Conservation (phyloP, 2,888 invertebrate species). For the Drosophila yooni region DNA sequence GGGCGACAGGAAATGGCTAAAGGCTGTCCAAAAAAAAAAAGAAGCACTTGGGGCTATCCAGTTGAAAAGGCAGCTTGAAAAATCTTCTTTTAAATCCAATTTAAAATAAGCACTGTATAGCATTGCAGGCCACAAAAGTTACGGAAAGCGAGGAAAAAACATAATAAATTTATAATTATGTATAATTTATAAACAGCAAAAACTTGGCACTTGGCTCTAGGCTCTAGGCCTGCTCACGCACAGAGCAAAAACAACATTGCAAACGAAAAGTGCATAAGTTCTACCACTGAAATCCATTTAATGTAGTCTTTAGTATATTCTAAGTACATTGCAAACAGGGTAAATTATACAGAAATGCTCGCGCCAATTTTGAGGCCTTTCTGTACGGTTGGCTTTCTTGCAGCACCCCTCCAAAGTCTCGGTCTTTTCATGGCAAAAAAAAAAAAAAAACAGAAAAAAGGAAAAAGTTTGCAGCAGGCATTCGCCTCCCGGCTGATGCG, state of each 20-base stretch:
- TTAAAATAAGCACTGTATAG: constrained; percentile 18
- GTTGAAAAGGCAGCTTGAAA: constrained; percentile 32
- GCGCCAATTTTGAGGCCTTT: constrained; percentile 69
- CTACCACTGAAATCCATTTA: constrained; percentile 58
- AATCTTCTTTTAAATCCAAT: constrained; percentile 30
- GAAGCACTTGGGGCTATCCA: constrained; percentile 14
- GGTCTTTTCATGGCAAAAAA: constrained; percentile 39
- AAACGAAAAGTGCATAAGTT: constrained; percentile 71
- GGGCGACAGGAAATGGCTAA: constrained; percentile 71
- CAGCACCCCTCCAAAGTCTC: constrained; percentile 58
- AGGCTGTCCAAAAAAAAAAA: constrained; percentile 35
- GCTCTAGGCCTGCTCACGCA: constrained; percentile 31
- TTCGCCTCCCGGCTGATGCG: constrained; percentile 57
- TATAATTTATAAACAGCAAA: constrained; percentile 51
- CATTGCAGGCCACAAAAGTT: constrained; percentile 21
- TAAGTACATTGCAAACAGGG: constrained; percentile 36
- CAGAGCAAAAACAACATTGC: constrained; percentile 54
- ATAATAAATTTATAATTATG: constrained; percentile 60
- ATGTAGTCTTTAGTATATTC: constrained; percentile 34
- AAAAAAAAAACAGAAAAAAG: constrained; percentile 45
- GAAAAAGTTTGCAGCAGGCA: constrained; percentile 69
- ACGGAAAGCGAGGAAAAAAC: constrained; percentile 2
- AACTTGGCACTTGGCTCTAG: constrained; percentile 28
- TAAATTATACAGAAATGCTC: constrained; percentile 60
- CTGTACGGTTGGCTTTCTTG: constrained; percentile 40